phyloP scores from a whole-genome alignment of 2,113 vertebrate species.

The Reinhardtius hippoglossoides region DNA sequence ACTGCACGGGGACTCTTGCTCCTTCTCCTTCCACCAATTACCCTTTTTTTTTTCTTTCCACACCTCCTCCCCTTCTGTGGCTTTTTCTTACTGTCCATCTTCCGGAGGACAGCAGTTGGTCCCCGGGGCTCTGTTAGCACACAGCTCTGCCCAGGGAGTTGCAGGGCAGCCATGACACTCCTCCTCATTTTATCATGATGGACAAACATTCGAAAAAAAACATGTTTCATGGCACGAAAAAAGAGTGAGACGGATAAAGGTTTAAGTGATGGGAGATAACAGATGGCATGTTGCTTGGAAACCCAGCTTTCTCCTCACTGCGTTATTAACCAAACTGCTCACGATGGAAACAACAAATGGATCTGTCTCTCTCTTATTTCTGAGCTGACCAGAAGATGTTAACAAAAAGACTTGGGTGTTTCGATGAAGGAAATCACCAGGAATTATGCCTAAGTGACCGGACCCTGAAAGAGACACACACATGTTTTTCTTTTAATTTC shows the following conservation, averaged over 20 bases:
- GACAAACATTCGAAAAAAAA: constrained; percentile 30
- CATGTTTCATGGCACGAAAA: constrained; percentile 14
- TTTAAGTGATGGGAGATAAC: constrained; percentile 33
- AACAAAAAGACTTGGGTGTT: not conserved
- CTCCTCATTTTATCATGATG: constrained; percentile 17
- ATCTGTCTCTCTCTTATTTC: constrained; percentile 18
- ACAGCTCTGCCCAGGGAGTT: constrained; percentile 7
- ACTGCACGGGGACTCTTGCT: constrained; percentile 2
- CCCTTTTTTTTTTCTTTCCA: not conserved
- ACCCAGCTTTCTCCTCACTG: constrained; percentile 16
- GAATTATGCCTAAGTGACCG: constrained; percentile 9
- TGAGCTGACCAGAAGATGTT: not conserved
- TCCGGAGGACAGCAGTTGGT: constrained; percentile 22
- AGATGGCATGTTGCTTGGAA: constrained; percentile 56
- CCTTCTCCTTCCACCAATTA: constrained; percentile 31
- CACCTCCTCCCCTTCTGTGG: not conserved
- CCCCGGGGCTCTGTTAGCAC: constrained; percentile 30
- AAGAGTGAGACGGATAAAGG: constrained; percentile 16
- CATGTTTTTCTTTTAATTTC: not conserved
- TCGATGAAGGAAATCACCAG: not conserved
- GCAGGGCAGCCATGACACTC: constrained; percentile 6
- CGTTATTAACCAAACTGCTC: constrained; percentile 25
- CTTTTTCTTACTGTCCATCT: constrained; percentile 24
- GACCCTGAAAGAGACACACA: not conserved
- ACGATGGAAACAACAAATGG: constrained; percentile 19